Percentiles rank a stretch among this genome's conserved stretches.
Evolutionary conservation across 2,797 vertebrate species (phyloP).

Genomic region (Cossypha polioptera): DNA sequence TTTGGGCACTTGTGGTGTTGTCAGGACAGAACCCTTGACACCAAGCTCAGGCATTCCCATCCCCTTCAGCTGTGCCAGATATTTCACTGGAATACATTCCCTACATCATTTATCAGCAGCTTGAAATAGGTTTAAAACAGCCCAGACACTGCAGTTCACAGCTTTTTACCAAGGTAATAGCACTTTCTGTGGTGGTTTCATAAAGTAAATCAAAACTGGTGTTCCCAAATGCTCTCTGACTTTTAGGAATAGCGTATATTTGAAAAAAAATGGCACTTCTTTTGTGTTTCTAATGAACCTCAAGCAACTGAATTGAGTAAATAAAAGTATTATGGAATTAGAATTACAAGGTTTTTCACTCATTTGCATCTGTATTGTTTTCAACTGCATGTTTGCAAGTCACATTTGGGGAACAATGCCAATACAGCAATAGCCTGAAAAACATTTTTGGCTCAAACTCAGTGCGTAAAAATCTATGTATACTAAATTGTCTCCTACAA

Average conservation of each 20-base stretch:
- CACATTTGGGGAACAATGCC: neutral
- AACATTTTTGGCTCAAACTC: neutral
- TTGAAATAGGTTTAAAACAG: neutral
- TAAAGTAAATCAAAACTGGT: neutral
- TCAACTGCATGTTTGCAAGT: conserved; percentile 28
- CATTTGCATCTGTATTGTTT: conserved; percentile 47
- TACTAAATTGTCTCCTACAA: neutral
- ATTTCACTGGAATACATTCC: neutral
- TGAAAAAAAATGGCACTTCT: neutral
- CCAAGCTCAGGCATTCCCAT: neutral
- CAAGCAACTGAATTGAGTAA: neutral
- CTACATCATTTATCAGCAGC: neutral
- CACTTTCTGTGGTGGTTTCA: neutral
- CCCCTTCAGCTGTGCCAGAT: neutral
- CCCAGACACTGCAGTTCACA: neutral
- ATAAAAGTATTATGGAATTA: conserved; percentile 4
- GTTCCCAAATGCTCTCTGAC: neutral
- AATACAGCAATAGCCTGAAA: neutral
- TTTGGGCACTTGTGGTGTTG: neutral
- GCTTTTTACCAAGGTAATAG: neutral
- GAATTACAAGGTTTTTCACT: neutral
- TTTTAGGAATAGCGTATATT: neutral
- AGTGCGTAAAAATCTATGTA: neutral
- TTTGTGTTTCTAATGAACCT: neutral
- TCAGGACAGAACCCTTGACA: neutral